Evolutionary conservation across 2,888 invertebrate species (phyloP).

Genomic region (Drosophila rellima): DNA sequence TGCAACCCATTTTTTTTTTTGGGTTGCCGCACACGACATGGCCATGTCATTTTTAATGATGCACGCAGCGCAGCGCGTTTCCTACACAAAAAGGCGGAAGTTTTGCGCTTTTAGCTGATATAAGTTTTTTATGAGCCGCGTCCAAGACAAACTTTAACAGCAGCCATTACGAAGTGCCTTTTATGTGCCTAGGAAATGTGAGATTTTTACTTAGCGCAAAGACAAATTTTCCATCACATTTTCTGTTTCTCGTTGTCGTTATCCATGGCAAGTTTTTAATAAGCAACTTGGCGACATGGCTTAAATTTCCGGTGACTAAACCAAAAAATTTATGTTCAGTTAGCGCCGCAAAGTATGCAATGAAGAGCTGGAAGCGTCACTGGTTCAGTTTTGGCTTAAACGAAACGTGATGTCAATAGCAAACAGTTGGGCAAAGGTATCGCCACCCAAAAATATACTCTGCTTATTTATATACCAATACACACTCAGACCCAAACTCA

Average conservation of each 20-base stretch:
- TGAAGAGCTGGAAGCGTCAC: constrained; percentile 26
- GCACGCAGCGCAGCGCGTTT: constrained; percentile 60
- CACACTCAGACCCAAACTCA: constrained; percentile 31
- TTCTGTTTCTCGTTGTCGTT: not conserved
- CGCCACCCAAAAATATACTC: constrained; percentile 53
- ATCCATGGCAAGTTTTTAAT: constrained; percentile 53
- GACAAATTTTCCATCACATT: constrained; percentile 41
- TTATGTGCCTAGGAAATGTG: constrained; percentile 78
- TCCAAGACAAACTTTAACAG: constrained; percentile 26
- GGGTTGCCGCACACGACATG: constrained; percentile 40
- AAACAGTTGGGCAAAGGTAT: constrained; percentile 65
- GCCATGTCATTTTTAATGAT: constrained; percentile 74
- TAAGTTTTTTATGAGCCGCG: constrained; percentile 67
- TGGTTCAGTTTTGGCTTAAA: constrained; percentile 58
- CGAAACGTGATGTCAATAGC: constrained; percentile 77
- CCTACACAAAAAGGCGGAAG: constrained; percentile 75
- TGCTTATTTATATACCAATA: constrained; percentile 60
- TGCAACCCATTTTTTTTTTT: constrained; percentile 58
- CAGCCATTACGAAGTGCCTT: constrained; percentile 53
- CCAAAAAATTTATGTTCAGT: constrained; percentile 71
- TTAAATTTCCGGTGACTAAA: constrained; percentile 76
- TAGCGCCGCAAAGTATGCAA: constrained; percentile 43
- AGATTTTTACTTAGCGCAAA: constrained; percentile 49
- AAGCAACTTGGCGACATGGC: constrained; percentile 60
- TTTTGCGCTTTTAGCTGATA: constrained; percentile 77